Evolutionary conservation across 2,888 invertebrate genomes (phyloP), one percentile per base, ranked within the genome.

Genomic region (Ctena decussata): DNA sequence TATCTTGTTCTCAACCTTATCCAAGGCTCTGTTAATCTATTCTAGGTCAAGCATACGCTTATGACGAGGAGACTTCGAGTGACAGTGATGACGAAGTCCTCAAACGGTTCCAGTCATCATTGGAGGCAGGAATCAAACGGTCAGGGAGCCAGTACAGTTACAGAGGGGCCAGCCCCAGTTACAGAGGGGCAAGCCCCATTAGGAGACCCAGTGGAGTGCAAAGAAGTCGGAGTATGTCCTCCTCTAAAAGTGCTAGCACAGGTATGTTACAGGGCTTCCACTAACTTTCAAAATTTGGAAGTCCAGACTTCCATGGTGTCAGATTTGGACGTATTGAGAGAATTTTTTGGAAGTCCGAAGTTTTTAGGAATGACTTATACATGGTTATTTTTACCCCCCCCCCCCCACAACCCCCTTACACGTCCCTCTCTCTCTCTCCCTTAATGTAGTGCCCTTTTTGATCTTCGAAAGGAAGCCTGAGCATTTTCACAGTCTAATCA

Each of bases 61-160:
- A 97, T 92, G 97, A 97, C 87, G 97, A 97, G 87, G 97, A 97
- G 87, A 97, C 97, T 5, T 97, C 97, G 91, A 97, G 97, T 46
- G 98, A 98, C 95, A 97, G 97, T 73, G 98, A 98, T 94, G 97
- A 97, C 93, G 97, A 97, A 94, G 97, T 97, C 60, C 96, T 97
- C 87, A 96, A 97, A 84, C 96, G 97, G 74, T 96, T 97, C 85
- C 91, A 92, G 77, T 76, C 80, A 21, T 89, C 92, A 0, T 77
- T 91, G 65, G 87, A 87, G 72, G 74, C 81, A 53, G 87, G 86
- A 27, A 81, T 92, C 57, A 86, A 90, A 73, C 74, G 87, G 18
- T 90, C 91, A 21, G 77, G 72, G 24, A 92, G 89, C 46, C 71
- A 78, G 60, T 86, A 86, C 77, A 89, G 89, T 41, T 83, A 89